Percentiles rank a stretch among this genome's conserved stretches.
These are phyloP conservation scores for Erpobdella octoculata DNA, from an alignment of 2,888 invertebrate genomes.

Conservation along the genomic window DNA sequence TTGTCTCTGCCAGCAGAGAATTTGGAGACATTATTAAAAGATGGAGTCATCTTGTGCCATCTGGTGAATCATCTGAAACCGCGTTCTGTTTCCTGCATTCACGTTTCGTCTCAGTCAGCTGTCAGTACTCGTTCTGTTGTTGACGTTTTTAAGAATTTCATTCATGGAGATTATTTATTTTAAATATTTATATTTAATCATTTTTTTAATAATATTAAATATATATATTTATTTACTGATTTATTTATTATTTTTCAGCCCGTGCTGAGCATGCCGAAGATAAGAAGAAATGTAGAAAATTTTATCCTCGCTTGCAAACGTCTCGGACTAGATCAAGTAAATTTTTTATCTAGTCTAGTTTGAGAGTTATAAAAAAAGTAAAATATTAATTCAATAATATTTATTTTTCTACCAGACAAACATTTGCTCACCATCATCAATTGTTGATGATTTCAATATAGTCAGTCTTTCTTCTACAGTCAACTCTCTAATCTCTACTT, in stretches of 20 bases:
- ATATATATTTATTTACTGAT: background rate
- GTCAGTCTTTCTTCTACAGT: conserved; percentile 12
- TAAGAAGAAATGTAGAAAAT: conserved; percentile 87
- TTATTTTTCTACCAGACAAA: conserved; percentile 5
- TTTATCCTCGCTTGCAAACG: conserved; percentile 86
- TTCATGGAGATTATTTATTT: background rate
- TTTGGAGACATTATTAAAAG: conserved; percentile 70
- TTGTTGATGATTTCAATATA: conserved; percentile 13
- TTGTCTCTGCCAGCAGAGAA: conserved; percentile 74
- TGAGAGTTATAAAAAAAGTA: too few species aligned
- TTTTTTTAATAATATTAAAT: background rate
- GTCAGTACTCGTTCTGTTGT: conserved; percentile 38
- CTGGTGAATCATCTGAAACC: conserved; percentile 85
- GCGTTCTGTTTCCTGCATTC: conserved; percentile 81
- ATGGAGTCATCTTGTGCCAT: conserved; percentile 88
- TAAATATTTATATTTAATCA: background rate
- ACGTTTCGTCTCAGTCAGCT: conserved; percentile 65
- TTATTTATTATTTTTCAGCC: conserved; percentile 65
- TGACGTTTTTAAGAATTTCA: background rate
- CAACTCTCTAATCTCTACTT: conserved; percentile 12
- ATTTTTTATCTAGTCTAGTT: too few species aligned
- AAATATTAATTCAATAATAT: background rate
- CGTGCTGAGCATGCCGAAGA: conserved; percentile 86
- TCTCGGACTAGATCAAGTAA: conserved; percentile 86
- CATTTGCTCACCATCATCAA: background rate